phyloP scores from a whole-genome alignment of 1,140 invertebrate species.

The Sinella curviseta region DNA sequence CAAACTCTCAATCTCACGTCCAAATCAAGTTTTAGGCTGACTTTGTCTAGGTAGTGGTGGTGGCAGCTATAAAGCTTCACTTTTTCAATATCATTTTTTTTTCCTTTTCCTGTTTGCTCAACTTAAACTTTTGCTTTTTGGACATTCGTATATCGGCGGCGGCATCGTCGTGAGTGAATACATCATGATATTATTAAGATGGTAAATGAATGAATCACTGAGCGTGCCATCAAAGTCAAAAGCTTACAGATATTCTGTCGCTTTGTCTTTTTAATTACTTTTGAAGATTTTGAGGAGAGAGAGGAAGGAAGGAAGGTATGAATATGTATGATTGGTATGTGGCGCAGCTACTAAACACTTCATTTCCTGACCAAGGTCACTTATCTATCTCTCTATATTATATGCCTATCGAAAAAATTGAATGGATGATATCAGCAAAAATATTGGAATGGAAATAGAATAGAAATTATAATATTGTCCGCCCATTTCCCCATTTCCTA shows the following conservation, averaged over 20 bases:
- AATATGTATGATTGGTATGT: background rate
- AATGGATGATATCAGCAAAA: conserved; percentile 16
- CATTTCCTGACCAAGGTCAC: background rate
- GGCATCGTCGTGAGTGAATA: background rate
- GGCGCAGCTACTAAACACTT: background rate
- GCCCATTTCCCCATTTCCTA: background rate
- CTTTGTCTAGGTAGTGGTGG: background rate
- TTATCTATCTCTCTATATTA: background rate
- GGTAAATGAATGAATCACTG: background rate
- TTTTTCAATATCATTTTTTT: too few species aligned
- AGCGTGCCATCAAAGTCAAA: background rate
- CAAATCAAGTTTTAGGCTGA: background rate
- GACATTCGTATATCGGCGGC: background rate
- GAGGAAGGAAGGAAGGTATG: background rate
- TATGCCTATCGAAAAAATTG: background rate
- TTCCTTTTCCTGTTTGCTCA: background rate
- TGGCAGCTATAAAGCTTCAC: background rate
- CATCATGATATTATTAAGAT: background rate
- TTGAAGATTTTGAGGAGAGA: background rate
- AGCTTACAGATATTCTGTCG: background rate
- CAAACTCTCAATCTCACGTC: background rate
- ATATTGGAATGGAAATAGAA: background rate
- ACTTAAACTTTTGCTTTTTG: background rate
- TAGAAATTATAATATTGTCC: background rate
- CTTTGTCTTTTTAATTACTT: conserved; percentile 5